phyloP scores from a whole-genome alignment of 2,113 vertebrate genomes.

The Sprattus sprattus region DNA sequence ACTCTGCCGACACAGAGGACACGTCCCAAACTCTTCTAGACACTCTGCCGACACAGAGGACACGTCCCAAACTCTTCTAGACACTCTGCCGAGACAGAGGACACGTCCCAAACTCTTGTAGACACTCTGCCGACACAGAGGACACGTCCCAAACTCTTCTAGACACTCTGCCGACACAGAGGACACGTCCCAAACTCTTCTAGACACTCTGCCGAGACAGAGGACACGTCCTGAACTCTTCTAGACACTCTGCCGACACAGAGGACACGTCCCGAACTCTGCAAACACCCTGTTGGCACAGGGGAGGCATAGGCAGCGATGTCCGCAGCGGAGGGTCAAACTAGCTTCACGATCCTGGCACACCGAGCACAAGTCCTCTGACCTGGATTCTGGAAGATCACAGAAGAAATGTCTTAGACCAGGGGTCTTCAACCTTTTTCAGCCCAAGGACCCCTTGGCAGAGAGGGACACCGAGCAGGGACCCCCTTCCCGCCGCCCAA shows the following conservation, averaged over 20 bases:
- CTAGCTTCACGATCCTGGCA: slow-evolving; percentile 49
- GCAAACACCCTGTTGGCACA: slow-evolving; percentile 47
- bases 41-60: slow-evolving; percentile 62
- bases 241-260: slow-evolving; percentile 59
- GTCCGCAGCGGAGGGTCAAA: slow-evolving; percentile 59
- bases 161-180: slow-evolving; percentile 45
- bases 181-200: background rate
- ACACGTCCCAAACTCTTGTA: slow-evolving; percentile 9
- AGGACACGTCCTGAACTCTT: slow-evolving; percentile 62
- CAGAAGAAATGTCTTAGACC: background rate
- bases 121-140: slow-evolving; percentile 62
- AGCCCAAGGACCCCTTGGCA: too few relatives aligned
- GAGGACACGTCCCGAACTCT: slow-evolving; percentile 62
- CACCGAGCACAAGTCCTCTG: slow-evolving; percentile 54
- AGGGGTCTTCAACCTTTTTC: too few relatives aligned
- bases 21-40: slow-evolving; percentile 37
- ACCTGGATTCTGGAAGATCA: slow-evolving; percentile 35
- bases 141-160: slow-evolving; percentile 59
- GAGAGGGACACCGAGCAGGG: too few relatives aligned
- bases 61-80: slow-evolving; percentile 56
- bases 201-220: slow-evolving; percentile 60
- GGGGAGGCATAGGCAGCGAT: slow-evolving; percentile 62
- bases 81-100: slow-evolving; percentile 43
- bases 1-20: slow-evolving; percentile 41
- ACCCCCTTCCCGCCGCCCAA: too few relatives aligned